Evolutionary conservation across 2,113 vertebrate species (phyloP), one percentile per base, ranked within the genome.

Genomic region (Dunckerocampus dactyliophorus): DNA sequence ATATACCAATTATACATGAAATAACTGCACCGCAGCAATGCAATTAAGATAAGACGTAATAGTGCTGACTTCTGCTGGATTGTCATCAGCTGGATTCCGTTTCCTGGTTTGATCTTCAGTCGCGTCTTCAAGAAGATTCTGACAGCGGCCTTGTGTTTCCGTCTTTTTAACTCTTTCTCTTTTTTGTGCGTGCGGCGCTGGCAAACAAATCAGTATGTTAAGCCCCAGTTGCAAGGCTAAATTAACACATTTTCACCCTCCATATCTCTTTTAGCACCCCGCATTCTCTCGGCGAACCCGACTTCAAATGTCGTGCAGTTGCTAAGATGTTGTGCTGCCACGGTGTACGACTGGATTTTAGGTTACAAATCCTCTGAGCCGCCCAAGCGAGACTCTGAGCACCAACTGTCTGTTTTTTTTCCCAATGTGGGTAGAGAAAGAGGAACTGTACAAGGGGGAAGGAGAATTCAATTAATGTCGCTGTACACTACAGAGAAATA

Each of bases 361-460:
- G 71, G 76, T 86, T 84, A 81, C 73, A 88, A 84, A 88, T 85
- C 82, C 76, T 77, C 54, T 62, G 79, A 85, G 70, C 73, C 71
- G 75, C 73, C 77, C 77, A 74, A 71, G 79, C 74, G 42, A 71
- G 72, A 76, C 69, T 70, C 77, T 72, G 79, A 82, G 79, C 75
- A 75, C 80, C 69, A 73, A 58, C 66, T 79, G 13, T 37, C 48
- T 72, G 62, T 59, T 43, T 53, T 9, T 60, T 43, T 47, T 45
- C 43, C 24, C 51, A 34, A 56, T 59, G 57, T 74, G 21, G 21
- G 28, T 21, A 47, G 20, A 34, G 61, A 39, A 75, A 51, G 56
- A 67, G 47, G 28, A 55, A 48, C 59, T 47, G 59, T 45, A 59
- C 34, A 52, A 67, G 14, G 53, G 17, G 16, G 42, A 66, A 22